Evolutionary conservation across 2,113 vertebrate genomes (phyloP).

Genomic region (Etheostoma cragini): DNA sequence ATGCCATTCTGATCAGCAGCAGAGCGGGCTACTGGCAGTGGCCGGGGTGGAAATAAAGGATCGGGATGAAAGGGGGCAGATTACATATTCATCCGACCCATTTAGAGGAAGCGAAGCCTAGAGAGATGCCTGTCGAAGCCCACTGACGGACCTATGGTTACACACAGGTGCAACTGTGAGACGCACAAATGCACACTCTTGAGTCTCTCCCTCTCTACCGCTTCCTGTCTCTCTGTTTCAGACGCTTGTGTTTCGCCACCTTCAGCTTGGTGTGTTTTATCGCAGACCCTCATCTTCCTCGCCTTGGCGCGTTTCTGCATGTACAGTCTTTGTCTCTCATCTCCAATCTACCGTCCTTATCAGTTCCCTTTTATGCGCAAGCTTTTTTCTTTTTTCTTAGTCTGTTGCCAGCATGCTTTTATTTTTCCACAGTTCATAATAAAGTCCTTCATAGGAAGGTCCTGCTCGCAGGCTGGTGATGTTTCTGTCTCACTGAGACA

Average conservation of each 20-base stretch:
- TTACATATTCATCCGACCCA: slow-evolving; percentile 81
- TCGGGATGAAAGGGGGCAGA: slow-evolving; percentile 82
- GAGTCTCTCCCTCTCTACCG: slow-evolving; percentile 21
- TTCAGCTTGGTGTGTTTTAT: slow-evolving; percentile 68
- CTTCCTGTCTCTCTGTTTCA: slow-evolving; percentile 49
- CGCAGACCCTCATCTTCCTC: slow-evolving; percentile 73
- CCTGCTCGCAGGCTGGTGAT: slow-evolving; percentile 33
- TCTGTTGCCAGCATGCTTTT: slow-evolving; percentile 70
- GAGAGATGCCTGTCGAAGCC: slow-evolving; percentile 64
- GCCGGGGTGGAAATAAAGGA: slow-evolving; percentile 61
- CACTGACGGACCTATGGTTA: slow-evolving; percentile 62
- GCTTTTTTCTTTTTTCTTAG: slow-evolving; percentile 59
- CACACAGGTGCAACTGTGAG: slow-evolving; percentile 77
- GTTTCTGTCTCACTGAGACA: slow-evolving; percentile 39
- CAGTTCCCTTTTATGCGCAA: slow-evolving; percentile 77
- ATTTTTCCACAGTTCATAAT: slow-evolving; percentile 67
- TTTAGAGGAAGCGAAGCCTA: slow-evolving; percentile 83
- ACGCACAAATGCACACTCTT: slow-evolving; percentile 28
- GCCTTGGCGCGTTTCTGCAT: slow-evolving; percentile 81
- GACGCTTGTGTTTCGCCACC: slow-evolving; percentile 69
- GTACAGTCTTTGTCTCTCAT: slow-evolving; percentile 84
- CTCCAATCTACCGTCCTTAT: slow-evolving; percentile 80
- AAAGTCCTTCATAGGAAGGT: slow-evolving; percentile 54
- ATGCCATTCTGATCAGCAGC: slow-evolving; percentile 44
- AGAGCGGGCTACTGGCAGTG: slow-evolving; percentile 47